Evolutionary conservation across 2,113 vertebrate genomes (phyloP).

Genomic region (Chionodraco myersi): DNA sequence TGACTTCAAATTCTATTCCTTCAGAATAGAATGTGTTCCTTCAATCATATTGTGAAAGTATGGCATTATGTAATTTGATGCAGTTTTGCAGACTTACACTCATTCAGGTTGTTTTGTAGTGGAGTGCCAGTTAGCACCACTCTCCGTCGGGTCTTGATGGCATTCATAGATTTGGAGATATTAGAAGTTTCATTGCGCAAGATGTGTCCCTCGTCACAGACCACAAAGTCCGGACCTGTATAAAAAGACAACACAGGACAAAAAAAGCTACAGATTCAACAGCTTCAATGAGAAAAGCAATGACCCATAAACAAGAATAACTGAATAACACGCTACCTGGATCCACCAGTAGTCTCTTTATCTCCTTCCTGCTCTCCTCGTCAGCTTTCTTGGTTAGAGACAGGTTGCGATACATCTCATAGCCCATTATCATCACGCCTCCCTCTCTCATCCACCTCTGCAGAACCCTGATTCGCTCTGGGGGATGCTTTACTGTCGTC

Average conservation of each 20-base stretch:
- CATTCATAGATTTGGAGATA: constrained; percentile 93
- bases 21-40: too few relatives aligned
- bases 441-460: constrained; percentile 91
- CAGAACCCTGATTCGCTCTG: constrained; percentile 87
- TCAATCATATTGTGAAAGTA: too few relatives aligned
- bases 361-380: constrained; percentile 84
- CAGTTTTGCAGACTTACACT: constrained; percentile 86
- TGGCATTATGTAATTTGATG: not conserved
- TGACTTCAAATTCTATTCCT: too few relatives aligned
- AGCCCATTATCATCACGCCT: constrained; percentile 95
- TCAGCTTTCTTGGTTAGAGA: constrained; percentile 85
- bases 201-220: constrained; percentile 97
- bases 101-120: constrained; percentile 95
- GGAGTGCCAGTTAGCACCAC: constrained; percentile 96
- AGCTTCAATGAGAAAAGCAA: not conserved
- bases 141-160: constrained; percentile 90
- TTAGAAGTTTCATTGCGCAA: constrained; percentile 91
- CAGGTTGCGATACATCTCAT: constrained; percentile 93
- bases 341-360: constrained; percentile 89
- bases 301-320: not conserved
- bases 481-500: constrained; percentile 86
- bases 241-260: constrained; percentile 2
- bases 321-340: constrained; percentile 84
- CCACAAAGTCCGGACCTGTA: constrained; percentile 94
- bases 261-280: not conserved